phyloP scores from a whole-genome alignment of 2,888 invertebrate species.

The Acrobasis repandana region DNA sequence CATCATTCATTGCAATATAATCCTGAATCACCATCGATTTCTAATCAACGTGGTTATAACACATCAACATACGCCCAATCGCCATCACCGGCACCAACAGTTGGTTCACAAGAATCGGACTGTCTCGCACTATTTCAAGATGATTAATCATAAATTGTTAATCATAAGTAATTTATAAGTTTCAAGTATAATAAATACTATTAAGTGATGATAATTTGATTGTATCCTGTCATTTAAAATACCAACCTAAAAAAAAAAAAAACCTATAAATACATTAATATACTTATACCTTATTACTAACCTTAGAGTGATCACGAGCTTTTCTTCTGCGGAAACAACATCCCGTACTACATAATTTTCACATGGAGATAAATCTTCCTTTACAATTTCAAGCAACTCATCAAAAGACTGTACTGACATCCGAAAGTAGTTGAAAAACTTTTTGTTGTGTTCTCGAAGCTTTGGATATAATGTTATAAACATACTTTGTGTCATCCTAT shows the following conservation, averaged over 20 bases:
- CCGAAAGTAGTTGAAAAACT: neutral
- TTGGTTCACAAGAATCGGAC: no score
- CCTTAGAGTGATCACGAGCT: neutral
- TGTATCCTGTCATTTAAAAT: neutral
- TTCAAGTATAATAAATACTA: no score
- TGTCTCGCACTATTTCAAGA: no score
- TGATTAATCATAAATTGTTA: no score
- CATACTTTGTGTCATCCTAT: neutral
- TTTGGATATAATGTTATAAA: neutral
- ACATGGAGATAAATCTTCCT: neutral
- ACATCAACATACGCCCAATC: no score
- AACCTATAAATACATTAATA: no score
- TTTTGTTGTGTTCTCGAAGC: neutral
- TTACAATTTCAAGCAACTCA: neutral
- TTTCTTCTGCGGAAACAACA: neutral
- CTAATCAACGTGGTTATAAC: no score
- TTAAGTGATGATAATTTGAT: no score
- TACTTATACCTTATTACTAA: neutral
- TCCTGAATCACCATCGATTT: no score
- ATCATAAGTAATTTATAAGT: no score
- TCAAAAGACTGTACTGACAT: neutral
- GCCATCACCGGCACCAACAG: no score
- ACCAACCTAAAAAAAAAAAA: neutral
- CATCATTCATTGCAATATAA: no score
- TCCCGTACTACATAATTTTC: neutral